Evolutionary conservation across 2,113 vertebrate species (phyloP).

Genomic region (Apteryx mantelli): DNA sequence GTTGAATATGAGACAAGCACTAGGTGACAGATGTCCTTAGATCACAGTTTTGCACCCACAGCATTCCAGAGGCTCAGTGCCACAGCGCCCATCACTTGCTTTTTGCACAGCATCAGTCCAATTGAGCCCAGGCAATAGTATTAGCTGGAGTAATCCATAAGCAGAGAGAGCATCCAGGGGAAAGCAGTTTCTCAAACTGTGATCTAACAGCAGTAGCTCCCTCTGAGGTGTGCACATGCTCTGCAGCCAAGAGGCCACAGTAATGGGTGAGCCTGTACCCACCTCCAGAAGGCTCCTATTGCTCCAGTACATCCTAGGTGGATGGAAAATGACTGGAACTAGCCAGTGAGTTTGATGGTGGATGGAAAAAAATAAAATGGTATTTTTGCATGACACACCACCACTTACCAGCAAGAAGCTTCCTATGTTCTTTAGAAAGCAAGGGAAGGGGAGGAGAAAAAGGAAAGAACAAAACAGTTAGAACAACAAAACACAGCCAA

Average conservation of each 20-base stretch:
- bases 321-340: background rate
- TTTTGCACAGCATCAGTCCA: background rate
- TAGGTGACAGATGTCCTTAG: background rate
- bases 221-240: background rate
- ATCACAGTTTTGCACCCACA: background rate
- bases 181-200: background rate
- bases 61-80: background rate
- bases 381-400: background rate
- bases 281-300: conserved; percentile 3
- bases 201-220: conserved; percentile 46
- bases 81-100: accelerated
- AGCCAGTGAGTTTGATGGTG: background rate
- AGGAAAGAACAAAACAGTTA: conserved; percentile 71
- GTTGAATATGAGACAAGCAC: background rate
- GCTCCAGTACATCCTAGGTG: background rate
- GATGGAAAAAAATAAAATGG: conserved; percentile 13
- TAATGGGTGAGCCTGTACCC: background rate
- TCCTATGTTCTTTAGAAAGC: conserved; percentile 88
- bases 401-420: conserved; percentile 85
- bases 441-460: conserved; percentile 44
- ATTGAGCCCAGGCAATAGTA: background rate
- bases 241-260: background rate
- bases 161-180: background rate
- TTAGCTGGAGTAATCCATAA: background rate
- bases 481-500: conserved; percentile 29